Conservation (phyloP, 2,113 vertebrate species). For the Macroglossus sobrinus region DNA sequence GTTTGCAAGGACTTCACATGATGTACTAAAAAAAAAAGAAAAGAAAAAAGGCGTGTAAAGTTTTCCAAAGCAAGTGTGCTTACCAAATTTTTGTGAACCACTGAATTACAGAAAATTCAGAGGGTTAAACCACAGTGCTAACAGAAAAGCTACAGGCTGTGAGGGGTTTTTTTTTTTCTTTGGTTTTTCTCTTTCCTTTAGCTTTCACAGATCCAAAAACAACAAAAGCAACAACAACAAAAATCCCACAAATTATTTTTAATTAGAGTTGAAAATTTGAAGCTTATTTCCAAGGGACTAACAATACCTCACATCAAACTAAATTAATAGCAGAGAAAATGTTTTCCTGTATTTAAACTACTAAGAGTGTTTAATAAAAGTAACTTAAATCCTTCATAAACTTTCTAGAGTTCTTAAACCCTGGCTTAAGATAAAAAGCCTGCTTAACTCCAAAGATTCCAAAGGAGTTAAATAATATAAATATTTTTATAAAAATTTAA, state of each 20-base stretch:
- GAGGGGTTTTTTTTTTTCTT: neutral
- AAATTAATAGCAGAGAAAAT: slow-evolving; percentile 27
- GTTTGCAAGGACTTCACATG: slow-evolving; percentile 57
- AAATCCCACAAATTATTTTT: neutral
- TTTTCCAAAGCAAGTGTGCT: slow-evolving; percentile 44
- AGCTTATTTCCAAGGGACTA: neutral
- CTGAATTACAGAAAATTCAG: neutral
- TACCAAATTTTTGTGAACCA: neutral
- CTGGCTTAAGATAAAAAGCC: slow-evolving; percentile 3
- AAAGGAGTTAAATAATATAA: neutral
- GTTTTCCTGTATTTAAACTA: slow-evolving; percentile 9
- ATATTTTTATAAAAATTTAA: slow-evolving; percentile 25
- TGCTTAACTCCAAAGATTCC: slow-evolving; percentile 12
- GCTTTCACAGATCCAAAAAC: slow-evolving; percentile 14
- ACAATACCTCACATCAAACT: neutral
- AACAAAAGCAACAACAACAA: neutral
- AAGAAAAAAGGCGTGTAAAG: neutral
- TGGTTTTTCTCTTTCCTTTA: neutral
- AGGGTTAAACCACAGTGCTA: neutral
- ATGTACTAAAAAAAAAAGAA: neutral
- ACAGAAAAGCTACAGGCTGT: neutral
- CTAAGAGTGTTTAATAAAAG: neutral
- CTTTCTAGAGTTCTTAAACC: neutral
- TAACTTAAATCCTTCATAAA: neutral
- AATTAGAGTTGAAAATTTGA: slow-evolving; percentile 32